Base-by-base conservation (phyloP, 37 sponge, comb jelly and placozoan species). In the Ephydatia muelleri region DNA sequence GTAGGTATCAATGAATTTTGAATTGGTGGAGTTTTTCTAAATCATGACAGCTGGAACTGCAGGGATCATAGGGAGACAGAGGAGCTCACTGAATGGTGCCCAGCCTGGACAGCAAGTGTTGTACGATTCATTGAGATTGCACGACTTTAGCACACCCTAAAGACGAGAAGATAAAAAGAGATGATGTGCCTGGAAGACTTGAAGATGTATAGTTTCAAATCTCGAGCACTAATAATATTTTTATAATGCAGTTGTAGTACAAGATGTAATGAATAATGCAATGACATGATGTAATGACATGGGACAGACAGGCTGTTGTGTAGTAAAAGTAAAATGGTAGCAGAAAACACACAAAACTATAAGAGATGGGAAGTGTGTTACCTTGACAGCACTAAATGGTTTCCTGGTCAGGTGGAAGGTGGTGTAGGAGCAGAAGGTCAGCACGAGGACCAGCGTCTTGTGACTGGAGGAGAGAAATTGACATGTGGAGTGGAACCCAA, bases 341-440 rank as follows among this genome's bases (percentile, higher is more conserved):
- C n/a, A n/a, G n/a, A n/a, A n/a, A n/a, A n/a, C n/a, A n/a, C n/a
- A n/a, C n/a, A n/a, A n/a, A n/a, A n/a, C n/a, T n/a, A n/a, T n/a
- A n/a, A n/a, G n/a, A n/a, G n/a, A n/a, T n/a, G 47, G 47, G 47
- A 43, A 43, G 47, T 4, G 47, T 11, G 11, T 35, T 88, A 83
- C 84, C 89, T 83, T 79, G 29, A 84, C 89, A 72, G 83, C 84
- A 79, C 90, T 92, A 67, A 86, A 71, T 31, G 95, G 78, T 35
- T 92, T 94, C 28, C 95, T 85, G 35, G 86, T 72, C 31, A 92
- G 70, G 68, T 94, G 89, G 68, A 83, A 88, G 49, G 72, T 49
- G 6, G 92, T n/a, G 67, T 94, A 94, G 29, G 68, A 68, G n/a
- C 70, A 29, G 73, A 87, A 92, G 12, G 92, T 88, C 0, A 94